Conservation (phyloP, 2,113 vertebrate species). For the Perccottus glenii region DNA sequence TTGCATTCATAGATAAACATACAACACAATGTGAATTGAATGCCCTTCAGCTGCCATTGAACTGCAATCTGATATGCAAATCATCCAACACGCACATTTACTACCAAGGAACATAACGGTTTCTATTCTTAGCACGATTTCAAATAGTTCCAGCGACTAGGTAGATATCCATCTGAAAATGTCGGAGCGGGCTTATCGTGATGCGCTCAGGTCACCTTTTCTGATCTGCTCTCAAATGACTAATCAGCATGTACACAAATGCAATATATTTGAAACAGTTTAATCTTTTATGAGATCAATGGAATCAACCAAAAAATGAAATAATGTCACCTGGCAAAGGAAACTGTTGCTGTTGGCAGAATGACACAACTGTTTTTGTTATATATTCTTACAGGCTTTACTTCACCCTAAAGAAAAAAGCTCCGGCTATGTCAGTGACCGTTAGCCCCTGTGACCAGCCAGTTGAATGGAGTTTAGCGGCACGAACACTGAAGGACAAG, state of each 20-base stretch:
- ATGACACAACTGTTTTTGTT: slow-evolving; percentile 23
- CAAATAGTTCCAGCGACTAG: slow-evolving; percentile 36
- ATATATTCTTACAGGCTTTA: slow-evolving; percentile 77
- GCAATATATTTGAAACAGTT: slow-evolving; percentile 28
- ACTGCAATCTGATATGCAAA: slow-evolving; percentile 23
- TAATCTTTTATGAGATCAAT: neutral
- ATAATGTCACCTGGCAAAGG: no score
- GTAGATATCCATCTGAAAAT: slow-evolving; percentile 54
- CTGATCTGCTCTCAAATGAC: slow-evolving; percentile 40
- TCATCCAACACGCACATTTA: slow-evolving; percentile 16
- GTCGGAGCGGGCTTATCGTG: slow-evolving; percentile 55
- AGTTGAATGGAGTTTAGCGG: slow-evolving; percentile 84
- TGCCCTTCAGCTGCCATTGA: slow-evolving; percentile 21
- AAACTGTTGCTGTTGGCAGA: neutral
- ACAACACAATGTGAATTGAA: neutral
- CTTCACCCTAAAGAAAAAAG: slow-evolving; percentile 83
- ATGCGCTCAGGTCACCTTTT: slow-evolving; percentile 53
- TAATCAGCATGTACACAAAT: slow-evolving; percentile 40
- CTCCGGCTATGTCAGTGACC: slow-evolving; percentile 77
- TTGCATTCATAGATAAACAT: slow-evolving; percentile 6
- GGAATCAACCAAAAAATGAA: neutral
- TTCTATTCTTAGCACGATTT: slow-evolving; percentile 49
- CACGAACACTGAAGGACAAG: slow-evolving; percentile 77
- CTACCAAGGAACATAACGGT: slow-evolving; percentile 18
- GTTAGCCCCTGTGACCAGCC: slow-evolving; percentile 86